Base-by-base conservation (phyloP, 2,113 vertebrate genomes). In the Urocolius indicus region DNA sequence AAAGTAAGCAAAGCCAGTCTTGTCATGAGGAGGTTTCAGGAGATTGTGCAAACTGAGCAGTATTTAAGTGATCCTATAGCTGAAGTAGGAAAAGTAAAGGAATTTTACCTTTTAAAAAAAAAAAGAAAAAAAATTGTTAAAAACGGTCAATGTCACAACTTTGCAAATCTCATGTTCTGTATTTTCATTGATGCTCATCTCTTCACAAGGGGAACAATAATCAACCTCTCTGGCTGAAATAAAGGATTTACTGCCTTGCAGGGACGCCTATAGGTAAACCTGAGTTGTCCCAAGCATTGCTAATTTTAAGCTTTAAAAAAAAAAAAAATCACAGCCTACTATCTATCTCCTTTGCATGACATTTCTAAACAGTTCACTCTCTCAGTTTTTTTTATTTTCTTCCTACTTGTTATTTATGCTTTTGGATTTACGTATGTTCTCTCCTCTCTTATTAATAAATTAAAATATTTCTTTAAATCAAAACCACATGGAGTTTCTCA, bases 41-140 rank as follows among this genome's bases (percentile, higher is more conserved):
- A 43, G 8, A 52, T 22, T 13, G 3, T 13, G 22, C 1, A 4
- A 0, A 0, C 8, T 41, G 34, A 63, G 21, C 12, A 49, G 13
- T 16, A 29, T n/a, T 59, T 54, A 46, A 36, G 3, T 13, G 14
- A 87, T 68, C 5, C 30, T 38, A 43, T 68, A 73, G 14, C 24
- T 54, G 52, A 84, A 38, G 17, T 6, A 43, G 19, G 6, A 24
- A 74, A 57, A 51, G 4, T 9, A 49, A 68, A 51, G 15, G 30
- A 2, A 5, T 10, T 52, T 36, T 43, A 4, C 9, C 1, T 3
- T 5, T 21, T n/a, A 10, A 46, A 46, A 41, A 41, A 41, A 41
- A 41, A 41, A 41, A 41, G 12, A 41, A 13, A 30, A 51, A 24
- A 9, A 18, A 34, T 81, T 46, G 1, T 49, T 65, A 36, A 36